Evolutionary conservation across 2,113 vertebrate species (phyloP).

Genomic region (Pterocles orientalis): DNA sequence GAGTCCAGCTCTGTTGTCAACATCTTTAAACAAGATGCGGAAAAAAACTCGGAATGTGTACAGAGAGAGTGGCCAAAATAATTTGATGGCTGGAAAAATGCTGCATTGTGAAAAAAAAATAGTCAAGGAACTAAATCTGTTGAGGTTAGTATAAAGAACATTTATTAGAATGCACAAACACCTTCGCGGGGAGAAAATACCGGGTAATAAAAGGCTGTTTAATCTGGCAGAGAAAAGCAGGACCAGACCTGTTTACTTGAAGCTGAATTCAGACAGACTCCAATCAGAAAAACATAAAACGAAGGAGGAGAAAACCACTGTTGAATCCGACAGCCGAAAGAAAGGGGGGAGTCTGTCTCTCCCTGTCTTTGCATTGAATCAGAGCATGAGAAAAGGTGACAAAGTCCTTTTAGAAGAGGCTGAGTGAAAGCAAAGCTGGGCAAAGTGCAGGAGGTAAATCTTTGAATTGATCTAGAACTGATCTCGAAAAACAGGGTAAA

Average conservation of each 20-base stretch:
- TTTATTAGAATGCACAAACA: background rate
- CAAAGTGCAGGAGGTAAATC: background rate
- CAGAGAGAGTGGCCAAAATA: background rate
- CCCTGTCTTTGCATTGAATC: no score
- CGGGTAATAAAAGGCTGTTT: background rate
- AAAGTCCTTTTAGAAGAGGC: no score
- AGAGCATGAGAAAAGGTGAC: no score
- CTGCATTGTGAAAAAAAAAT: background rate
- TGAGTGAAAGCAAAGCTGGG: no score
- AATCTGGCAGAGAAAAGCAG: background rate
- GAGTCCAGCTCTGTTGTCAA: background rate
- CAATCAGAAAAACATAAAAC: background rate
- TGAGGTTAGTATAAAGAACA: background rate
- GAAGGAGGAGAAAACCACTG: no score
- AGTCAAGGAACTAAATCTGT: background rate
- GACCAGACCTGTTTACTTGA: background rate
- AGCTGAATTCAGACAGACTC: background rate
- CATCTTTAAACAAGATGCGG: background rate
- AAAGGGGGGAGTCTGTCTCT: no score
- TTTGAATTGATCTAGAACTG: background rate
- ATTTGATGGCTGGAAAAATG: background rate
- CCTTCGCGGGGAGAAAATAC: background rate
- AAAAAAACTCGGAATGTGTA: rapidly evolving
- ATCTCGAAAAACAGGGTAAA: background rate
- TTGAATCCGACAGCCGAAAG: background rate